Evolutionary conservation across 92 coral and sea anemone genomes (phyloP).

Genomic region (Diadumene lineata): DNA sequence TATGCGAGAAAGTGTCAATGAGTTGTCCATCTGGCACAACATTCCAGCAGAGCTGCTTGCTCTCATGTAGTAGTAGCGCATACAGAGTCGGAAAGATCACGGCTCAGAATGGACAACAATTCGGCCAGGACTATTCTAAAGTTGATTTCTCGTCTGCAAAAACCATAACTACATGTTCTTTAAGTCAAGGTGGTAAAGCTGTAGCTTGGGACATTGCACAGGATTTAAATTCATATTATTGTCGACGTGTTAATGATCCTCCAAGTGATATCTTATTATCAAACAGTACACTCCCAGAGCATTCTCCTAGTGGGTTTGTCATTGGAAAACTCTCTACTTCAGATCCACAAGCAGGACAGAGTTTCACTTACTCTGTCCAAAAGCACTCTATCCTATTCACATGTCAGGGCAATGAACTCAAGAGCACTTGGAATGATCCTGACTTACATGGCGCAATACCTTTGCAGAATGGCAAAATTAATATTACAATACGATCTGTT

Average conservation of each 20-base stretch:
- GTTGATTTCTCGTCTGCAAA: conserved; percentile 60
- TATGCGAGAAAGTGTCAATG: conserved; percentile 49
- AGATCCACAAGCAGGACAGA: conserved; percentile 70
- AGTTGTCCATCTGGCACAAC: conserved; percentile 59
- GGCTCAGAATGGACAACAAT: conserved; percentile 50
- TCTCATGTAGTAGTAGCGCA: conserved; percentile 51
- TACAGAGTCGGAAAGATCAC: conserved; percentile 70
- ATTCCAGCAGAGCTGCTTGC: conserved; percentile 45
- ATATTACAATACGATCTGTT: conserved; percentile 55
- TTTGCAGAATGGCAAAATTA: conserved; percentile 29
- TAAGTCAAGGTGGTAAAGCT: conserved; percentile 15
- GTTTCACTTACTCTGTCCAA: conserved; percentile 65
- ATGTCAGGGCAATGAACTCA: conserved; percentile 51
- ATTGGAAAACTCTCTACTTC: conserved; percentile 64
- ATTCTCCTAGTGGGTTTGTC: conserved; percentile 51
- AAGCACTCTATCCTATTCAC: conserved; percentile 36
- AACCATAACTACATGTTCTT: conserved; percentile 49
- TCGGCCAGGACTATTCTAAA: conserved; percentile 61
- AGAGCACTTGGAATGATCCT: conserved; percentile 72
- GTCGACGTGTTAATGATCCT: conserved; percentile 89
- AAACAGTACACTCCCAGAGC: conserved; percentile 57
- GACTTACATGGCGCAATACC: conserved; percentile 65
- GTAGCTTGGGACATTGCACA: conserved; percentile 66
- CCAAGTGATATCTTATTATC: conserved; percentile 53
- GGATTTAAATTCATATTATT: conserved; percentile 52